A percentile compares a stretch with the other conserved stretches of the same genome.
Conservation (phyloP, 2,113 vertebrate species). For the Prolemur simus region DNA sequence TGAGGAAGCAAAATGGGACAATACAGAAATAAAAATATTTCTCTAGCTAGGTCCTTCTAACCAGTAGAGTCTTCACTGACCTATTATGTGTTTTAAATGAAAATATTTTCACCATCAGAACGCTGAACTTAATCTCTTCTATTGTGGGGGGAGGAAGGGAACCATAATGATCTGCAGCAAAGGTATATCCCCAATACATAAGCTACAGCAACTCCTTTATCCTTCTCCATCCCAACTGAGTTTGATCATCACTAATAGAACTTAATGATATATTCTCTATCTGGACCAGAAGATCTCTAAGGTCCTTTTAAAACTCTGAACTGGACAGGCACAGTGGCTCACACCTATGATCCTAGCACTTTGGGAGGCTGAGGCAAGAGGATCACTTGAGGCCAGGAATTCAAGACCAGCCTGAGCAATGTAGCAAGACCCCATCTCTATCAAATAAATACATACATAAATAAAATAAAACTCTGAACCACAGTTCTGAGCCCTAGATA, state of each 20-base stretch:
- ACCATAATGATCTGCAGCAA: neutral
- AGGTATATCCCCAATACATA: neutral
- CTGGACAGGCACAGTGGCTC: too few relatives aligned
- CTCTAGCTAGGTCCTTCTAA: neutral
- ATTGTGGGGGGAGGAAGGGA: neutral
- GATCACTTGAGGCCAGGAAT: too few relatives aligned
- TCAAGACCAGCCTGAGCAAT: too few relatives aligned
- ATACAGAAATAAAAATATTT: conserved; percentile 30
- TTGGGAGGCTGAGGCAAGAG: too few relatives aligned
- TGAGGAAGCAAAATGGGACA: conserved; percentile 39
- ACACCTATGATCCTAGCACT: too few relatives aligned
- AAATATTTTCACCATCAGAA: neutral
- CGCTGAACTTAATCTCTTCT: neutral
- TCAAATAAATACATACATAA: too few relatives aligned
- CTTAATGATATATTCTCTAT: neutral
- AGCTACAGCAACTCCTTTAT: neutral
- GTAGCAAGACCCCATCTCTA: too few relatives aligned
- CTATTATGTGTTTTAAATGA: conserved; percentile 6
- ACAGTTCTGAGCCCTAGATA: conserved; percentile 34
- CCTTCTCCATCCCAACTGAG: neutral
- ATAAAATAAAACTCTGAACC: neutral
- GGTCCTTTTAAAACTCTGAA: neutral
- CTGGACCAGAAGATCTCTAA: neutral
- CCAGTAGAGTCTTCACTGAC: neutral
- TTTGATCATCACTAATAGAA: neutral